These are phyloP conservation scores for Pitta sordida DNA, from an alignment of 2,113 vertebrate genomes.

Conservation along the genomic window DNA sequence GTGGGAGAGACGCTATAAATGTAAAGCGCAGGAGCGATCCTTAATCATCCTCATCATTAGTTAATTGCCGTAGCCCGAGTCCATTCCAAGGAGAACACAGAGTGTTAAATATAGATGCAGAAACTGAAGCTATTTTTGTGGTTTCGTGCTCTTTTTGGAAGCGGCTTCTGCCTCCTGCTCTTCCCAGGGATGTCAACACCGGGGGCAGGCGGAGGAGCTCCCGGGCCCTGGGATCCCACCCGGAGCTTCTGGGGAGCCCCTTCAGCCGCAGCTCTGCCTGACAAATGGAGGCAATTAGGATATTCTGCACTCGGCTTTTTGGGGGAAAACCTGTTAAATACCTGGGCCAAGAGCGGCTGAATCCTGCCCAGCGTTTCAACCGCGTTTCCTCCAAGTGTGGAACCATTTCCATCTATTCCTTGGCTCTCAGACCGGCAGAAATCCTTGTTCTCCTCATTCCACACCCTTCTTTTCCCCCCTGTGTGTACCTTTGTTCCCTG, in stretches of 20 bases:
- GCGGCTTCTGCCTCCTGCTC: neutral
- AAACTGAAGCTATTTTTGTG: neutral
- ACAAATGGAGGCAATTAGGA: neutral
- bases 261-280: neutral
- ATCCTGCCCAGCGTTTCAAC: neutral
- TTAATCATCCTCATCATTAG: conserved; percentile 54
- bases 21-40: neutral
- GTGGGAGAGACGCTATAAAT: conserved; percentile 20
- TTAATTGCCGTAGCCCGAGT: conserved; percentile 19
- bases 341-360: neutral
- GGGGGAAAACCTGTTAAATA: neutral
- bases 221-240: neutral
- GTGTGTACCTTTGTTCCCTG: fast-evolving
- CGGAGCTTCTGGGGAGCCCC: neutral
- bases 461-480: fast-evolving
- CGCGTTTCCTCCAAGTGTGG: fast-evolving
- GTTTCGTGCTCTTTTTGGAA: neutral
- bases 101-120: conserved; percentile 39
- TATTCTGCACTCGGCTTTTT: fast-evolving
- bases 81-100: conserved; percentile 28
- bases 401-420: neutral
- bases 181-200: neutral
- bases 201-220: neutral
- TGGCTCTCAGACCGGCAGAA: neutral
- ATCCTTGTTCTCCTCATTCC: neutral